These are phyloP conservation scores for Pegea sp. DNA, from an alignment of 23 tunicate genomes.

Conservation along the genomic window DNA sequence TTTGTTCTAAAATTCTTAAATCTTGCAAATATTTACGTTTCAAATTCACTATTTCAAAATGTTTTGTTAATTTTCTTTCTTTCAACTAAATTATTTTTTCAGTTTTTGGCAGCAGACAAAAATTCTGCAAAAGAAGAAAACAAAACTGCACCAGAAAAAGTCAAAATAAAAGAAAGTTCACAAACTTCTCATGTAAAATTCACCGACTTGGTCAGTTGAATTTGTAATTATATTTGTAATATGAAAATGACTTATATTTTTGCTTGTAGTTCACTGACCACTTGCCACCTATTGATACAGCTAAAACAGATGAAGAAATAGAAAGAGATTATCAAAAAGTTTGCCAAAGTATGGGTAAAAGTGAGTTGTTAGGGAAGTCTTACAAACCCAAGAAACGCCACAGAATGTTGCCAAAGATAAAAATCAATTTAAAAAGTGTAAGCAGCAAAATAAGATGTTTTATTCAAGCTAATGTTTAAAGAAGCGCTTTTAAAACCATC, in stretches of 20 bases:
- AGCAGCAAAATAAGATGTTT: constrained; percentile 20
- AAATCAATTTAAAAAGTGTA: constrained; percentile 33
- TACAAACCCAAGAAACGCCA: constrained; percentile 63
- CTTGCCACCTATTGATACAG: background rate
- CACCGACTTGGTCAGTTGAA: background rate
- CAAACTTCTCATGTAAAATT: background rate
- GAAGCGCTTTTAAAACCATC: no score
- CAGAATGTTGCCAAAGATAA: constrained; percentile 25
- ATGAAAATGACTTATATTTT: background rate
- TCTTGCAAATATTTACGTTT: no score
- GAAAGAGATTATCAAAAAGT: constrained; percentile 37
- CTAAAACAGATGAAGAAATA: constrained; percentile 21
- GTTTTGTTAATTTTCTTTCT: no score
- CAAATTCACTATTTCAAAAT: no score
- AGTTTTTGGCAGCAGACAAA: no score
- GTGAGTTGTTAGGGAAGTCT: constrained; percentile 42
- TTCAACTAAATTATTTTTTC: no score
- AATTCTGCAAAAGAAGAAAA: no score
- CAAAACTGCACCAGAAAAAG: no score
- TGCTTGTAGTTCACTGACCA: constrained; percentile 4
- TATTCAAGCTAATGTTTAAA: background rate
- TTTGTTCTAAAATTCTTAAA: no score
- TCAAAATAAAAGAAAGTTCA: background rate
- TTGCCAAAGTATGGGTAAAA: constrained; percentile 9
- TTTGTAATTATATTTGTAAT: no score